A percentile compares a stretch with the other conserved stretches of the same genome.
Conservation (phyloP, 2,113 vertebrate species). For the Pongo pygmaeus region DNA sequence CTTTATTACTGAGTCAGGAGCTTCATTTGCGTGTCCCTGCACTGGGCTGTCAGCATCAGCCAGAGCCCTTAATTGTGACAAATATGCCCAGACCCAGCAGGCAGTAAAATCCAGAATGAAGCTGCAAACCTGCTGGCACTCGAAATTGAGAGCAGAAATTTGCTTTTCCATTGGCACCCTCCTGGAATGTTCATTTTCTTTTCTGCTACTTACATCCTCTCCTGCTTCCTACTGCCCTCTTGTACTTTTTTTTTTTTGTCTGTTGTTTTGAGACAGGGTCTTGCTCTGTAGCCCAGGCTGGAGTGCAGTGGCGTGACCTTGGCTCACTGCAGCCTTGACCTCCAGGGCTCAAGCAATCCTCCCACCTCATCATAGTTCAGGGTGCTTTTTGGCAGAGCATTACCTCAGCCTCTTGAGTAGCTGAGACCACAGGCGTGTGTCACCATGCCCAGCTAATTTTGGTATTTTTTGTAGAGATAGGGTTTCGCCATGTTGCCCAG, state of each 20-base stretch:
- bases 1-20: not conserved
- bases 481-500: too few relatives aligned
- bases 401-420: too few relatives aligned
- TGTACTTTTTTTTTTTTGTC: not conserved
- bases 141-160: not conserved
- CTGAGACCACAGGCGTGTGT: too few relatives aligned
- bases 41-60: slow-evolving; percentile 26
- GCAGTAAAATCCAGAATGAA: slow-evolving; percentile 26
- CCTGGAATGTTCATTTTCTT: not conserved
- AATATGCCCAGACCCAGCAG: not conserved
- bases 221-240: not conserved
- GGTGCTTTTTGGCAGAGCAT: too few relatives aligned
- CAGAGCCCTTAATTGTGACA: not conserved
- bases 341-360: too few relatives aligned
- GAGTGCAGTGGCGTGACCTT: too few relatives aligned
- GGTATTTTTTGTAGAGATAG: too few relatives aligned
- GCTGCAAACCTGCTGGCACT: not conserved
- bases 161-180: not conserved
- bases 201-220: not conserved
- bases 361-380: too few relatives aligned
- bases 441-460: too few relatives aligned
- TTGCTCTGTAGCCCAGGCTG: too few relatives aligned
- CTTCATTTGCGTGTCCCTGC: rapidly evolving
- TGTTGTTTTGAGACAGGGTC: too few relatives aligned
- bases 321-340: too few relatives aligned